A percentile compares a stretch with the other conserved stretches of the same genome.
These are phyloP conservation scores for Campoletis raptor DNA, from an alignment of 2,888 invertebrate genomes.

Conservation along the genomic window DNA sequence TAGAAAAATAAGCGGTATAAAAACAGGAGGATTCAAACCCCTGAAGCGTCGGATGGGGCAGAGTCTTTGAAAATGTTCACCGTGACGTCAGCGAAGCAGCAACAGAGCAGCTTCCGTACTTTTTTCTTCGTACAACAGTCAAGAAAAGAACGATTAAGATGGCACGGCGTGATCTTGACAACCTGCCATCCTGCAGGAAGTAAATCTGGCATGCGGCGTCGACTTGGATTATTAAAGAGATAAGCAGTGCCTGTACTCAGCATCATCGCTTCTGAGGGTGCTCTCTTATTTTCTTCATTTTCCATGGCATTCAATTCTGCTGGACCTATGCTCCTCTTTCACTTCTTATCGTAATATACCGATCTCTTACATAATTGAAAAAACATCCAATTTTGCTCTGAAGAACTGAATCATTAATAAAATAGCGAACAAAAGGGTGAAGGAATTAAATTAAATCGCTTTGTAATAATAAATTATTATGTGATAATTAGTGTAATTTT, in stretches of 20 bases:
- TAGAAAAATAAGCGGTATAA: neutral
- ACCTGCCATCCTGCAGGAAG: conserved; percentile 78
- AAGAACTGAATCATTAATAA: conserved; percentile 41
- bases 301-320: conserved; percentile 74
- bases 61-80: conserved; percentile 56
- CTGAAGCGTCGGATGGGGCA: conserved; percentile 45
- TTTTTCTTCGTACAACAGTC: conserved; percentile 54
- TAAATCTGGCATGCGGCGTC: conserved; percentile 76
- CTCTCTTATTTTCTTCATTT: conserved; percentile 72
- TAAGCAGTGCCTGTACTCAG: conserved; percentile 75
- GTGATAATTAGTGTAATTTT: neutral
- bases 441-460: conserved; percentile 10
- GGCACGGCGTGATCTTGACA: conserved; percentile 82
- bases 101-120: conserved; percentile 53
- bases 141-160: conserved; percentile 80
- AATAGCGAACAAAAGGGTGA: neutral
- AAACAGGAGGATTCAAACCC: conserved; percentile 29
- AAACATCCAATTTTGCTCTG: conserved; percentile 18
- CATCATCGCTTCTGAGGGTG: conserved; percentile 68
- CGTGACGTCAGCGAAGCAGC: conserved; percentile 43
- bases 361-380: conserved; percentile 54
- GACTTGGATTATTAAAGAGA: conserved; percentile 83
- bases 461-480: conserved; percentile 4
- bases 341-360: neutral
- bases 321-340: conserved; percentile 35